Conservation (phyloP, 2,888 invertebrate genomes). For the Alviniconcha strummeri region DNA sequence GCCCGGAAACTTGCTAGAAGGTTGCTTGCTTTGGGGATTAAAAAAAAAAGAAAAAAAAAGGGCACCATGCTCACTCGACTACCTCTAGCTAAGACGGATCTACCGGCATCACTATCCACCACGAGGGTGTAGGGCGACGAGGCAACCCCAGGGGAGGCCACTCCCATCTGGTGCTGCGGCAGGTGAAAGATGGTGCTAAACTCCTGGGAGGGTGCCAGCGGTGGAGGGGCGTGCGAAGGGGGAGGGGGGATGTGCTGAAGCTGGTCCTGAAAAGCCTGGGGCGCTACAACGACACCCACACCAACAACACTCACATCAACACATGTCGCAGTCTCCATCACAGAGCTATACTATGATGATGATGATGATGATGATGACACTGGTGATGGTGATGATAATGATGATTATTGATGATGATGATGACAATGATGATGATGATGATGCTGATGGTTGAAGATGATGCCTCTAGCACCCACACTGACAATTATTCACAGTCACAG, state of each 20-base stretch:
- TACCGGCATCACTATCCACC: slow-evolving; percentile 52
- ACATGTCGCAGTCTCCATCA: background rate
- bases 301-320: slow-evolving; percentile 19
- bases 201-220: slow-evolving; percentile 48
- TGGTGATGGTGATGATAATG: background rate
- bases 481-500: too few relatives aligned
- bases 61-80: slow-evolving; percentile 26
- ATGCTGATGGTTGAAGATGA: background rate
- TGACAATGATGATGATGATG: background rate
- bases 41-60: too few relatives aligned
- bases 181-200: slow-evolving; percentile 53
- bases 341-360: background rate
- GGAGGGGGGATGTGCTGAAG: slow-evolving; percentile 33
- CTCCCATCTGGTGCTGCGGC: slow-evolving; percentile 37
- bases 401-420: background rate
- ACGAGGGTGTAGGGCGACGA: slow-evolving; percentile 50
- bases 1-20: too few relatives aligned
- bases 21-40: too few relatives aligned
- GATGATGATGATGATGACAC: background rate
- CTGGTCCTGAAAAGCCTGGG: slow-evolving; percentile 37
- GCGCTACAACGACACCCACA: slow-evolving; percentile 34
- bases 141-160: slow-evolving; percentile 25
- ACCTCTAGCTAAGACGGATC: slow-evolving; percentile 46
- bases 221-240: slow-evolving; percentile 39
- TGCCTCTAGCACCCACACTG: background rate